Evolutionary conservation across 2,888 invertebrate species (phyloP), one percentile per base, ranked within the genome.

Genomic region (Clivina fossor): DNA sequence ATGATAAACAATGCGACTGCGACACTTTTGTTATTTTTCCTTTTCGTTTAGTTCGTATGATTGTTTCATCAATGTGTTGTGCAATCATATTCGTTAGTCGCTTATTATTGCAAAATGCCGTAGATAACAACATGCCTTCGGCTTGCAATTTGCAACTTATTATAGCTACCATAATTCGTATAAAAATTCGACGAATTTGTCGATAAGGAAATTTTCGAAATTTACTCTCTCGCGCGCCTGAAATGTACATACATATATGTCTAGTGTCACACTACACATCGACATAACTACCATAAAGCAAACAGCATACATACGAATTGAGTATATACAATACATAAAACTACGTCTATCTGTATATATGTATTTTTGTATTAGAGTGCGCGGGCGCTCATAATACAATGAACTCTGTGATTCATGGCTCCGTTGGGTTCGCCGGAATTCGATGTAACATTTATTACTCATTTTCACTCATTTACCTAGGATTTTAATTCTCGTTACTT

Each of bases 41-140:
- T n/a, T n/a, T 4, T 3, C 11, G 2, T 30, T 30, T 30, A 4
- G 9, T 30, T 30, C 35, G 30, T 20, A 35, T 48, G n/a, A 44
- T 48, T 48, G 26, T 48, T 48, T 48, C 48, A 48, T 37, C n/a
- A n/a, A n/a, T 48, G 24, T 15, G 24, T 48, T 48, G 48, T 48
- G 48, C 35, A 48, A 48, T 35, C n/a, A n/a, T n/a, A n/a, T n/a
- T n/a, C n/a, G n/a, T n/a, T n/a, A n/a, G n/a, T n/a, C 13, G 13
- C 33, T 35, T 16, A 20, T 13, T 48, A 15, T 48, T 48, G 22
- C 24, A 35, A 48, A 48, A 48, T 48, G 35, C 37, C 24, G 16
- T 33, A 48, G 48, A 48, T 48, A 48, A 48, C 48, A 15, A 26
- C n/a, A 43, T 8, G 26, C 26, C 26, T 16, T 26, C n/a, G 13